These are phyloP conservation scores for Riparia riparia DNA, from an alignment of 2,113 vertebrate species.

Conservation along the genomic window DNA sequence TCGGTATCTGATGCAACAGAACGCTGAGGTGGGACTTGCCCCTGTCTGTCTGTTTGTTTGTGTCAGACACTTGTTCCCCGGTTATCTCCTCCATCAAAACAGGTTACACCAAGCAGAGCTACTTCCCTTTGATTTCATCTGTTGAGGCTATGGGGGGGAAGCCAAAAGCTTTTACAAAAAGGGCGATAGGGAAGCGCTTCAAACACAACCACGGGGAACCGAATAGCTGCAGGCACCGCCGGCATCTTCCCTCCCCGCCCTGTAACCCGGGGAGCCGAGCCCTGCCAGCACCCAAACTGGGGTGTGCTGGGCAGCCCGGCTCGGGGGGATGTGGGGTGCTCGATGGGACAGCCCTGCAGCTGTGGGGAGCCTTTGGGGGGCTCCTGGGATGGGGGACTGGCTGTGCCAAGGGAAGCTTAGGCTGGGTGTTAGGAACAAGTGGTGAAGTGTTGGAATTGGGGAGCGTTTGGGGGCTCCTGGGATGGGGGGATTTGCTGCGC, in stretches of 20 bases:
- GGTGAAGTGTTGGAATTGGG: too few relatives aligned
- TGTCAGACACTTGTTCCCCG: slow-evolving; percentile 59
- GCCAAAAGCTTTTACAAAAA: slow-evolving; percentile 43
- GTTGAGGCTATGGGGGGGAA: slow-evolving; percentile 60
- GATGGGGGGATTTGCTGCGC: background rate
- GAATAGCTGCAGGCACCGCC: slow-evolving; percentile 55
- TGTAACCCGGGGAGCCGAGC: background rate
- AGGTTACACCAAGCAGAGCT: slow-evolving; percentile 61
- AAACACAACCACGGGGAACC: slow-evolving; percentile 42
- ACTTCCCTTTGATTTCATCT: slow-evolving; percentile 70
- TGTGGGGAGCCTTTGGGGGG: too few relatives aligned
- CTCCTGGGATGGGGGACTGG: too few relatives aligned
- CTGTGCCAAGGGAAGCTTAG: too few relatives aligned
- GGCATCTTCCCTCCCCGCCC: slow-evolving; percentile 56
- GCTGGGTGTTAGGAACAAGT: too few relatives aligned
- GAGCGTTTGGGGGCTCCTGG: background rate
- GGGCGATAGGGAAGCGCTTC: slow-evolving; percentile 66
- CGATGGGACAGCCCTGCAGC: too few relatives aligned
- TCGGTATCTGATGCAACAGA: slow-evolving; percentile 57
- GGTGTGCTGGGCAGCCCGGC: background rate
- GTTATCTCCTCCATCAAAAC: slow-evolving; percentile 63
- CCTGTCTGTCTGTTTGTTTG: slow-evolving; percentile 68
- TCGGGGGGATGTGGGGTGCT: background rate
- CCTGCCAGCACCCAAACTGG: background rate
- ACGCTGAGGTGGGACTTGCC: slow-evolving; percentile 55